These are phyloP conservation scores for Sussaba pulchella DNA, from an alignment of 2,888 invertebrate species.

Conservation along the genomic window DNA sequence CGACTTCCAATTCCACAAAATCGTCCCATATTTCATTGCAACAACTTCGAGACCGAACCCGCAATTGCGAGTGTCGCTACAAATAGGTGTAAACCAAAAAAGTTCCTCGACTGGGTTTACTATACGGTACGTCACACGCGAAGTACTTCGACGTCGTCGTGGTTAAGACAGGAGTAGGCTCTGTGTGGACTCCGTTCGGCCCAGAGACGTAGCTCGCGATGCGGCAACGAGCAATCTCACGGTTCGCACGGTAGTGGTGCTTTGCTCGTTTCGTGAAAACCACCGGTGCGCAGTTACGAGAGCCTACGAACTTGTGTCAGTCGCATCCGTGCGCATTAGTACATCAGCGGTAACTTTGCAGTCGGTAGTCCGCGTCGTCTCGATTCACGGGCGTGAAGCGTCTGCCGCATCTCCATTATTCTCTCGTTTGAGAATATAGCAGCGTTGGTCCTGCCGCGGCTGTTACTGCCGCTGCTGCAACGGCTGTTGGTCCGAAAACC, in stretches of 20 bases:
- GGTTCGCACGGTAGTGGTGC: constrained; percentile 43
- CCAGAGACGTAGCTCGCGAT: constrained; percentile 1
- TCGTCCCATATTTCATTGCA: no score
- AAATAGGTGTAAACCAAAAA: not conserved
- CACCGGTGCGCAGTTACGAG: constrained; percentile 41
- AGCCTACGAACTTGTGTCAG: constrained; percentile 32
- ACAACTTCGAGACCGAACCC: no score
- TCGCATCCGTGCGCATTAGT: constrained; percentile 11
- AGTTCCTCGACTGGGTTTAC: constrained; percentile 34
- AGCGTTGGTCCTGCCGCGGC: no score
- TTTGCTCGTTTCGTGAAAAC: constrained; percentile 3
- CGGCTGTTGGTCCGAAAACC: not conserved
- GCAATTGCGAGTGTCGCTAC: no score
- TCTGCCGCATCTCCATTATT: no score
- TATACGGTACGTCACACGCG: constrained; percentile 8
- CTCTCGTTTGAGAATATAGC: constrained; percentile 8
- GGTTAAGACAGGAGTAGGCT: not conserved
- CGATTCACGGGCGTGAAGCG: not conserved
- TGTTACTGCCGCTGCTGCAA: not conserved
- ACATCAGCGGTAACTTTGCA: not conserved
- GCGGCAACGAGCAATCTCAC: constrained; percentile 58
- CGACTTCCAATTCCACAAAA: no score
- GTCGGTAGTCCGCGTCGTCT: constrained; percentile 3
- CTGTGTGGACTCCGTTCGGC: not conserved
- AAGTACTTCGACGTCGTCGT: constrained; percentile 1